Evolutionary conservation across 2,888 invertebrate species (phyloP).

Genomic region (Micoletzkya japonica): DNA sequence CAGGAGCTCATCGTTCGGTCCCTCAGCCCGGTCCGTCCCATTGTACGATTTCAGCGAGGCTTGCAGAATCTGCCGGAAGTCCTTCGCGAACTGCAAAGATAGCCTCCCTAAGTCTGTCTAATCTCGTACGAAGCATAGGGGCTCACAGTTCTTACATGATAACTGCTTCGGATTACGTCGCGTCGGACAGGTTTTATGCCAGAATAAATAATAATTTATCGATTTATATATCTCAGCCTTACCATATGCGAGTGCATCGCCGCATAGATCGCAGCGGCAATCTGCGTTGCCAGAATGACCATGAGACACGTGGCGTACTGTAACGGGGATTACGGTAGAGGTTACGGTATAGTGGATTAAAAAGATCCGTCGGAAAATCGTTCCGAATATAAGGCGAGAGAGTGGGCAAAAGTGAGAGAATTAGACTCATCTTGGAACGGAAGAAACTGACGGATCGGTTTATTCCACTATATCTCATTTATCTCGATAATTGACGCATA

Average conservation of each 20-base stretch:
- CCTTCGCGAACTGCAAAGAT: constrained; percentile 58
- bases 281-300: constrained; percentile 61
- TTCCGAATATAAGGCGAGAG: no score
- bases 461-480: no score
- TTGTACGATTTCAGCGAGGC: constrained; percentile 61
- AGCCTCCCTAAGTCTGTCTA: background rate
- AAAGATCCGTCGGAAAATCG: no score
- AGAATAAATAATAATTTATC: background rate
- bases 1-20: constrained; percentile 37
- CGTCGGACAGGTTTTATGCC: background rate
- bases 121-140: background rate
- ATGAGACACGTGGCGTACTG: constrained; percentile 62
- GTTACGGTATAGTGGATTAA: no score
- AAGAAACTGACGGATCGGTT: no score
- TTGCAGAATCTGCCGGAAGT: constrained; percentile 59
- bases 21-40: constrained; percentile 49
- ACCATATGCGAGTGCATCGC: constrained; percentile 61
- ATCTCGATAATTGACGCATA: no score
- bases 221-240: constrained; percentile 9
- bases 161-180: background rate
- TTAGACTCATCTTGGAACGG: no score
- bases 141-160: background rate
- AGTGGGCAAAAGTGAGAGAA: no score
- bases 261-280: constrained; percentile 61
- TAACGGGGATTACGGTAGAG: no score